A percentile compares a stretch with the other conserved stretches of the same genome.
phyloP scores from a whole-genome alignment of 2,888 invertebrate species.

The Pandemis heparana region DNA sequence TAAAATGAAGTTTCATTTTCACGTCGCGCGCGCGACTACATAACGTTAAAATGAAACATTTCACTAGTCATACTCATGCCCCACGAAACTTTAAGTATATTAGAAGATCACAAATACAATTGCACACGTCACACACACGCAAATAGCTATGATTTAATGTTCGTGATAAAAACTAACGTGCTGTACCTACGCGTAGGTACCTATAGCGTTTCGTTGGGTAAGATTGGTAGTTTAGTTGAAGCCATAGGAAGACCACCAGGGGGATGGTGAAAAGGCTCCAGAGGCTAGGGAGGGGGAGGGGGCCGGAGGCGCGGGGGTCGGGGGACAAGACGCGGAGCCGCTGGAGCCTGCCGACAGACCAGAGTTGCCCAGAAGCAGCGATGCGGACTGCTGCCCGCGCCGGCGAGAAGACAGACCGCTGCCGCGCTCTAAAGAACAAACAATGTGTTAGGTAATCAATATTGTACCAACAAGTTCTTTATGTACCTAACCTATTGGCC shows the following conservation, averaged over 20 bases:
- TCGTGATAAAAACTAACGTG: not conserved
- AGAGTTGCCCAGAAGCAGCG: constrained; percentile 43
- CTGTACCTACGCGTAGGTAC: too few relatives aligned
- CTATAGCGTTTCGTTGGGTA: not conserved
- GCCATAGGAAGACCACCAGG: constrained; percentile 56
- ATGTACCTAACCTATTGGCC: too few relatives aligned
- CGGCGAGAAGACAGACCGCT: constrained; percentile 61
- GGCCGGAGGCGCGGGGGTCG: constrained; percentile 54
- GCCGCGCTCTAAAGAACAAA: constrained; percentile 58
- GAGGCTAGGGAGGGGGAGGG: constrained; percentile 58
- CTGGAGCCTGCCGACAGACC: constrained; percentile 39
- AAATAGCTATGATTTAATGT: not conserved
- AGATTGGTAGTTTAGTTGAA: constrained; percentile 38
- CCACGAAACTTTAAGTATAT: not conserved
- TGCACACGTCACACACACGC: not conserved
- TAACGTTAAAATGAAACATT: constrained; percentile 18
- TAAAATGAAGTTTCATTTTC: not conserved
- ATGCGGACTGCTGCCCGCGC: constrained; percentile 58
- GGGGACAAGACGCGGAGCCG: constrained; percentile 47
- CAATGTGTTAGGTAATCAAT: not conserved
- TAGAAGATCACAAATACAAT: not conserved
- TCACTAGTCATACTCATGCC: not conserved
- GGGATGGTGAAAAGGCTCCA: constrained; percentile 50
- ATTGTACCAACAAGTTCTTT: too few relatives aligned
- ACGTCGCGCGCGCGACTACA: constrained; percentile 36